Percentiles rank a stretch among this genome's conserved stretches.
phyloP scores from a whole-genome alignment of 92 coral and sea anemone genomes.

The Epizoanthus ramosus region DNA sequence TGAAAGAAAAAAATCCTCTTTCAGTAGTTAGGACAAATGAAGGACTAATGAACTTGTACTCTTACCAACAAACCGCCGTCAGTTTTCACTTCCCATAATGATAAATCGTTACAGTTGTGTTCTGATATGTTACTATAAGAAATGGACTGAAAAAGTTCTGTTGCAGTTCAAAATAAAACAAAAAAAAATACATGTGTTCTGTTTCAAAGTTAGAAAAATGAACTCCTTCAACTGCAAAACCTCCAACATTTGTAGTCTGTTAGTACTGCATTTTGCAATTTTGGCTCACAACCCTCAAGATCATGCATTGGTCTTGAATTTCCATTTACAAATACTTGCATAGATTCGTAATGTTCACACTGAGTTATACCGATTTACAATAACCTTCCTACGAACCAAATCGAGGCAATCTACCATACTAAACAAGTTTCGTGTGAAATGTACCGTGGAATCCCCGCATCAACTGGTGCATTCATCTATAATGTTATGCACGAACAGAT shows the following conservation, averaged over 20 bases:
- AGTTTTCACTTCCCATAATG: conserved; percentile 13
- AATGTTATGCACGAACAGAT: conserved; percentile 26
- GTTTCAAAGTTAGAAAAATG: conserved; percentile 7
- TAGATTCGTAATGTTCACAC: too few species aligned
- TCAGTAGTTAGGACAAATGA: too few species aligned
- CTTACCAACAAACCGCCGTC: conserved; percentile 3
- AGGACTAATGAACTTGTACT: not conserved
- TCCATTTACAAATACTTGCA: too few species aligned
- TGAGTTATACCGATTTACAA: not conserved
- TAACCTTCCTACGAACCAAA: not conserved
- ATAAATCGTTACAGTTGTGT: conserved; percentile 1
- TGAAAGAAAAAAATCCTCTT: too few species aligned
- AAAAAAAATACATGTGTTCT: not conserved
- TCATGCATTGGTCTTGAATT: too few species aligned
- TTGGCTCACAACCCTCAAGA: too few species aligned
- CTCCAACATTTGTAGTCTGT: too few species aligned
- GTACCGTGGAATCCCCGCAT: conserved; percentile 15
- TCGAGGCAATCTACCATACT: conserved; percentile 4
- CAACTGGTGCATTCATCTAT: conserved; percentile 5
- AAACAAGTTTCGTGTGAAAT: not conserved
- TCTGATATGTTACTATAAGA: conserved; percentile 10
- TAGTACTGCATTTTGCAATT: too few species aligned
- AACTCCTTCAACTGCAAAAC: not conserved
- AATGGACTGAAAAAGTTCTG: conserved; percentile 8
- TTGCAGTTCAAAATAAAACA: conserved; percentile 5